Evolutionary conservation across 2,888 invertebrate genomes (phyloP).

Genomic region (Venusia cambrica): DNA sequence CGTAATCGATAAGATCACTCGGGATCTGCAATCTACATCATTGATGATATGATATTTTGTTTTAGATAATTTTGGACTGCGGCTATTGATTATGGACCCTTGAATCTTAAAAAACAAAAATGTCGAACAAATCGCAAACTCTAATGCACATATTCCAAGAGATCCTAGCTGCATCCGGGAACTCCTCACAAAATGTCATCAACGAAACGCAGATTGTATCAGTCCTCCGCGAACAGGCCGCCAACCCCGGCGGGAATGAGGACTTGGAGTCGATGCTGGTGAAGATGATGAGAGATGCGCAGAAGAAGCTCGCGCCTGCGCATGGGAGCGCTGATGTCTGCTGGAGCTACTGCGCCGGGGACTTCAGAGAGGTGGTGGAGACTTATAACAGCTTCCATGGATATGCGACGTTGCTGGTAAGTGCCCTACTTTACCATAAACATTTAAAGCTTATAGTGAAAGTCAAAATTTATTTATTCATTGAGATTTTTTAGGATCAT

Average conservation of each 20-base stretch:
- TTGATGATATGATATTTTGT: too few relatives aligned
- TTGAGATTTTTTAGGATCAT: too few relatives aligned
- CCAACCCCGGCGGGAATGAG: constrained; percentile 42
- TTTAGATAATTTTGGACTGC: too few relatives aligned
- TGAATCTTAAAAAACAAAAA: too few relatives aligned
- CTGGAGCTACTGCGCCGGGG: constrained; percentile 80
- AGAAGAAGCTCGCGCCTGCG: constrained; percentile 49
- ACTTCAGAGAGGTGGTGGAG: constrained; percentile 80
- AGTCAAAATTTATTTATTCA: too few relatives aligned
- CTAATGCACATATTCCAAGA: constrained; percentile 70
- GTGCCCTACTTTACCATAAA: too few relatives aligned
- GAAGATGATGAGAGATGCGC: constrained; percentile 63
- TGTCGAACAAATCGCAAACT: constrained; percentile 66
- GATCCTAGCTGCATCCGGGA: constrained; percentile 68
- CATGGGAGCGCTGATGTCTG: constrained; percentile 54
- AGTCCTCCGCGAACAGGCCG: constrained; percentile 58
- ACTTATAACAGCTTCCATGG: constrained; percentile 89
- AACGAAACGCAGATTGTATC: constrained; percentile 66
- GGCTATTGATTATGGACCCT: too few relatives aligned
- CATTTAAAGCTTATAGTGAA: too few relatives aligned
- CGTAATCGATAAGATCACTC: too few relatives aligned
- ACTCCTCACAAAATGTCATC: constrained; percentile 52
- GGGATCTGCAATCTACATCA: too few relatives aligned
- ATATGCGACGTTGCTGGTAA: constrained; percentile 89
- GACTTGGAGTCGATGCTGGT: constrained; percentile 58